Percentiles rank a stretch among this genome's conserved stretches.
phyloP scores from a whole-genome alignment of 2,113 vertebrate genomes.

The Lanius ludovicianus region DNA sequence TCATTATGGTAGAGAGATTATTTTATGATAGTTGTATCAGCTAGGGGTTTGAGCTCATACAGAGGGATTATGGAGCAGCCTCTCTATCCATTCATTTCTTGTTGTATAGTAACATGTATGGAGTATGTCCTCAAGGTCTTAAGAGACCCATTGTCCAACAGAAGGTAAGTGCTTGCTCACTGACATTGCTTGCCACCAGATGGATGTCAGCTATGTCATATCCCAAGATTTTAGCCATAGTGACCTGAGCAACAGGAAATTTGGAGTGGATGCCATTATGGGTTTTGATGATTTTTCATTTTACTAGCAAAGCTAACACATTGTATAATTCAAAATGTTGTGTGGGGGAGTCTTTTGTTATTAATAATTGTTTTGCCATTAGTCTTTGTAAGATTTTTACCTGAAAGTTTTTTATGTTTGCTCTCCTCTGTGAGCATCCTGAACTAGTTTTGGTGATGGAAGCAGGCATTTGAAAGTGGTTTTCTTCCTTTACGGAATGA shows the following conservation, averaged over 20 bases:
- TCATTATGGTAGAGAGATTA: neutral
- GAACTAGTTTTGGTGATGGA: neutral
- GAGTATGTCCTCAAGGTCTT: neutral
- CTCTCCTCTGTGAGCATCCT: neutral
- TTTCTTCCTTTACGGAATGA: neutral
- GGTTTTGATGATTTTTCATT: neutral
- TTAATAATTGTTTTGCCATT: neutral
- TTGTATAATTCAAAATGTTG: neutral
- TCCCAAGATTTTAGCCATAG: neutral
- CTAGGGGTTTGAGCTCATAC: neutral
- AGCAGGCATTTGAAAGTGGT: neutral
- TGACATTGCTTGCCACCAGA: neutral
- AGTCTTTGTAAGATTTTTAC: neutral
- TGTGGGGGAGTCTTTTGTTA: neutral
- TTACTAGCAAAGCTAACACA: neutral
- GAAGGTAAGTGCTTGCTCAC: constrained; percentile 54
- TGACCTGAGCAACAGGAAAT: neutral
- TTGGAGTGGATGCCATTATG: neutral
- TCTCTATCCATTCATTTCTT: neutral
- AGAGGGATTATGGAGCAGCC: neutral
- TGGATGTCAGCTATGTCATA: neutral
- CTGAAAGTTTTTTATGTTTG: neutral
- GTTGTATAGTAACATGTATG: neutral
- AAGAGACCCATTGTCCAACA: constrained; percentile 31
- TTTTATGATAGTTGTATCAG: neutral